Percentiles rank a stretch among this genome's conserved stretches.
These are phyloP conservation scores for Temnothorax ravouxi DNA, from an alignment of 2,888 invertebrate genomes.

Conservation along the genomic window DNA sequence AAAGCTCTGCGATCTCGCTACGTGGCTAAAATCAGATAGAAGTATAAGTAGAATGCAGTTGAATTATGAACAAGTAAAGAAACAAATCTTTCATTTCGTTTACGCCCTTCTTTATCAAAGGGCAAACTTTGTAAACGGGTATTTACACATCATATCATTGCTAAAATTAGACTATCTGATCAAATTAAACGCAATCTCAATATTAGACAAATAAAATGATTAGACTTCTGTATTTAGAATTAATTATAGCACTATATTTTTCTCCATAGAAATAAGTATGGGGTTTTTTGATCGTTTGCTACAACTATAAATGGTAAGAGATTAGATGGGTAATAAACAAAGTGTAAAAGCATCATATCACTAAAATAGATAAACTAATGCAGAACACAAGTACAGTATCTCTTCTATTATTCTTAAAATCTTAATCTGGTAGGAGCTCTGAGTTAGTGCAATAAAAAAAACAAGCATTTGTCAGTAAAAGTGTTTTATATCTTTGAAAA, in stretches of 20 bases:
- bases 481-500: slow-evolving; percentile 29
- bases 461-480: slow-evolving; percentile 31
- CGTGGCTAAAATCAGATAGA: slow-evolving; percentile 86
- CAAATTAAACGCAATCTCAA: background rate
- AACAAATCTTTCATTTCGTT: slow-evolving; percentile 13
- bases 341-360: slow-evolving; percentile 6
- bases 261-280: background rate
- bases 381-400: slow-evolving; percentile 9
- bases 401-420: background rate
- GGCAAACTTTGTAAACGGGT: background rate
- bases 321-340: background rate
- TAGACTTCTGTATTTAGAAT: background rate
- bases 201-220: slow-evolving; percentile 14
- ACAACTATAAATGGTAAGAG: background rate
- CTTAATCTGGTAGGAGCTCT: background rate
- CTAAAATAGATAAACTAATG: slow-evolving; percentile 23
- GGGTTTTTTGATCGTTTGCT: background rate
- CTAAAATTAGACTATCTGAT: slow-evolving; percentile 11
- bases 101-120: background rate
- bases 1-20: slow-evolving; percentile 89
- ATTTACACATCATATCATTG: slow-evolving; percentile 21
- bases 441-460: slow-evolving; percentile 33
- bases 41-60: slow-evolving; percentile 37
- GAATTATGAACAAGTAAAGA: background rate
- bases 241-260: slow-evolving; percentile 13